A percentile compares a stretch with the other conserved stretches of the same genome.
Evolutionary conservation across 1,140 invertebrate species (phyloP).

Genomic region (Drosophila repleta): DNA sequence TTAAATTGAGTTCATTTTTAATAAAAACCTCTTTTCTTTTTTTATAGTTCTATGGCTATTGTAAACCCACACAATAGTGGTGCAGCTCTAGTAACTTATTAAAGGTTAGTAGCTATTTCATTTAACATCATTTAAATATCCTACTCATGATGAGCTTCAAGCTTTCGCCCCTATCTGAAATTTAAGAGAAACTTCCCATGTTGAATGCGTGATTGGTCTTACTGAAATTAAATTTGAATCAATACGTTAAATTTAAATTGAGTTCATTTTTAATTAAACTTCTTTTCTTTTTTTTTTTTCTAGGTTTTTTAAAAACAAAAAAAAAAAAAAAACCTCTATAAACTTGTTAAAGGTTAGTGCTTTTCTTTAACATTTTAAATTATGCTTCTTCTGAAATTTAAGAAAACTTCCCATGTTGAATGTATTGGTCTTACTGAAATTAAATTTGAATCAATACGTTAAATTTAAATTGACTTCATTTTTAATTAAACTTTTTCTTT

Average conservation of each 20-base stretch:
- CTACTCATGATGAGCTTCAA: slow-evolving; percentile 45
- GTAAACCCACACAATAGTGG: background rate
- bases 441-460: background rate
- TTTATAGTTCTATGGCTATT: background rate
- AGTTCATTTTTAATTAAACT: background rate
- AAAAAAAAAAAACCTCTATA: too few relatives aligned
- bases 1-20: background rate
- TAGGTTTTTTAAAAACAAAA: too few relatives aligned
- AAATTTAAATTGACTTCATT: background rate
- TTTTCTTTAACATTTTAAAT: too few relatives aligned
- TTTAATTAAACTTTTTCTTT: background rate
- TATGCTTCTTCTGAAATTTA: slow-evolving; percentile 1
- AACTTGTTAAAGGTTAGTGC: too few relatives aligned
- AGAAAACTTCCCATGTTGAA: slow-evolving; percentile 54
- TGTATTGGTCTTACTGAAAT: slow-evolving; percentile 65
- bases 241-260: background rate
- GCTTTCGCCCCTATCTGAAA: slow-evolving; percentile 43
- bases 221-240: slow-evolving; percentile 41
- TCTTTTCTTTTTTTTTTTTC: background rate
- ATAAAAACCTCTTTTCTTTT: background rate
- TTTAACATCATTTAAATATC: too few relatives aligned
- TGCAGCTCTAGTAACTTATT: too few relatives aligned
- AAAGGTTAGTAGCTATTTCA: too few relatives aligned
- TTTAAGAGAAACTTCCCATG: slow-evolving; percentile 46
- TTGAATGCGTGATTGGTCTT: slow-evolving; percentile 57